Evolutionary conservation across 2,797 vertebrate genomes (phyloP), one percentile per base, ranked within the genome.

Genomic region (Zalophus californianus): DNA sequence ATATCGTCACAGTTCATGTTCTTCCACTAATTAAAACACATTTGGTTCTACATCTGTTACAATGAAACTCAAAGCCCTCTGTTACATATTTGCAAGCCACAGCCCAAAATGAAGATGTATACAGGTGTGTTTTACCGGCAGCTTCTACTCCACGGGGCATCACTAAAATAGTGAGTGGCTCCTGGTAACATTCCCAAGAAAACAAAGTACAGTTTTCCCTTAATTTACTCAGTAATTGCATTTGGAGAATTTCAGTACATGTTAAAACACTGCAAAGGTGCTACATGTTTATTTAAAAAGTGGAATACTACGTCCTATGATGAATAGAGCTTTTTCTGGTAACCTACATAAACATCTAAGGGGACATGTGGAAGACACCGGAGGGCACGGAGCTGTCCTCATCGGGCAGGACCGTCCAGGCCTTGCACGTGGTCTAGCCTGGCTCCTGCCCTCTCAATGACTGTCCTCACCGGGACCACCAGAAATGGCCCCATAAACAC

Each of bases 231-330:
- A 66, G 48, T 78, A 68, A 79, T 27, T 93, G 68, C 89, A 38
- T 77, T 66, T 77, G 84, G 50, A 79, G 88, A 83, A 64, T 77
- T 64, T 86, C 64, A 66, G n/a, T 29, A 25, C 38, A 70, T 8
- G 35, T 77, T 88, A 73, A 96, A 92, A 92, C 21, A 48, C 50
- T 29, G 29, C 70, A 91, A 50, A 94, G 88, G 66, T 38, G 58
- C n/a, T n/a, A 4, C 27, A 23, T 72, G 25, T 77, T 94, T 78
- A 48, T 68, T 44, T 60, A 13, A 44, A 73, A 86, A 86, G 88
- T 27, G 52, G 32, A 78, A 41, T n/a, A 5, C 23, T 38, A 52
- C 44, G 32, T 23, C 70, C 15, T 38, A 16, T 23, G 21, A 32
- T 12, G 27, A 83, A 27, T 15, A 50, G 21, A 20, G 8, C 70